phyloP scores from a whole-genome alignment of 1,140 invertebrate genomes.

The Papilio dardanus region DNA sequence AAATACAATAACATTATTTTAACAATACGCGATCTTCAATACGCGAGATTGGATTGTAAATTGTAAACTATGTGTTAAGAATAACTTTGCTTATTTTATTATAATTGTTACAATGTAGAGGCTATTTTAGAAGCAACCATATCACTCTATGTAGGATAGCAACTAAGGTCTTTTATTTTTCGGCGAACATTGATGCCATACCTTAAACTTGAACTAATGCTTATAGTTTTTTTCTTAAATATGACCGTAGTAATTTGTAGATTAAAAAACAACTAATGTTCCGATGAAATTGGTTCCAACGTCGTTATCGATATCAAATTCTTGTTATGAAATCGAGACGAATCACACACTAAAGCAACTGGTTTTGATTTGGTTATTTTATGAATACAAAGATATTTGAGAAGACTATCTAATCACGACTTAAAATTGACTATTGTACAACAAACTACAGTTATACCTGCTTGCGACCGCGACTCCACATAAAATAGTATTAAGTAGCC shows the following conservation, averaged over 20 bases:
- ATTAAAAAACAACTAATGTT: not conserved
- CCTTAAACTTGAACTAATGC: too few species aligned
- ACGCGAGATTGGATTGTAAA: slow-evolving; percentile 34
- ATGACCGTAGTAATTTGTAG: too few species aligned
- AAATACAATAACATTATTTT: slow-evolving; percentile 59
- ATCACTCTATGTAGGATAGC: too few species aligned
- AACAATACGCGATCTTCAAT: slow-evolving; percentile 44
- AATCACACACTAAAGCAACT: not conserved
- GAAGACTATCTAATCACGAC: not conserved
- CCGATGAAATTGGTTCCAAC: not conserved
- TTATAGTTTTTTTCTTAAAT: too few species aligned
- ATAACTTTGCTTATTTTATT: not conserved
- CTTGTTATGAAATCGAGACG: slow-evolving; percentile 3
- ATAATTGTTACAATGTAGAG: not conserved
- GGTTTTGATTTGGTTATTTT: not conserved
- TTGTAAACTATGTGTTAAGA: slow-evolving; percentile 37
- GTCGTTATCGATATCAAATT: not conserved
- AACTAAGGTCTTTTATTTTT: too few species aligned
- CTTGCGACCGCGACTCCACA: not conserved
- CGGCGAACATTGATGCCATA: too few species aligned
- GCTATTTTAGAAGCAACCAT: not conserved
- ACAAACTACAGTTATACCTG: not conserved
- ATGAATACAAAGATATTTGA: not conserved
- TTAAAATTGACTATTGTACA: not conserved
- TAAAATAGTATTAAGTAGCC: not conserved